Conservation (phyloP, 1,140 invertebrate species). For the Oncopeltus fasciatus region DNA sequence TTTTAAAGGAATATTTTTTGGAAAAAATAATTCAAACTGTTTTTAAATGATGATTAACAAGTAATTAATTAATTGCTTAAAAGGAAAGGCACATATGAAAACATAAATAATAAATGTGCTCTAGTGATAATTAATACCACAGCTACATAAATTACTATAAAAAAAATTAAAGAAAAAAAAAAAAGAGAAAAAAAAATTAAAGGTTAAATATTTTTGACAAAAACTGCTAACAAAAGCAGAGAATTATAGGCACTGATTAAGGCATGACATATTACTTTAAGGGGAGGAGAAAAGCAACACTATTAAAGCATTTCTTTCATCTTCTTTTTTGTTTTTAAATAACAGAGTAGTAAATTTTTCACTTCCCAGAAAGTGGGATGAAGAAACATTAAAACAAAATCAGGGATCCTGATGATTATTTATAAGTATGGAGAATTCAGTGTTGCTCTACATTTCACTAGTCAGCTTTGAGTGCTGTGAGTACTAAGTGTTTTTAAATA, state of each 20-base stretch:
- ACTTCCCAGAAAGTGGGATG: no score
- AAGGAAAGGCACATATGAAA: not conserved
- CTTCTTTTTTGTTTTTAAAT: no score
- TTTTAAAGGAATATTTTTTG: no score
- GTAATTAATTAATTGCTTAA: not conserved
- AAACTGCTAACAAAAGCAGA: not conserved
- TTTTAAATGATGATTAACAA: not conserved
- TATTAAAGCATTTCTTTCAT: no score
- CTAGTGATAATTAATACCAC: not conserved
- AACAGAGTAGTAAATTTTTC: no score
- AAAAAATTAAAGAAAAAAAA: not conserved
- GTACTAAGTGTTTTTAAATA: not conserved
- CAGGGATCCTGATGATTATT: no score
- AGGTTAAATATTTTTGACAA: not conserved
- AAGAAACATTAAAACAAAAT: no score
- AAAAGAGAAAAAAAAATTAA: not conserved
- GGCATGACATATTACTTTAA: conserved; percentile 12
- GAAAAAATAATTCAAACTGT: no score
- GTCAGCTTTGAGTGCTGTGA: not conserved
- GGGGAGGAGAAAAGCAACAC: conserved; percentile 10
- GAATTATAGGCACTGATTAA: conserved; percentile 15
- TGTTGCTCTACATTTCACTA: conserved; percentile 1
- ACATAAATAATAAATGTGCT: no score
- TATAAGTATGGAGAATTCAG: no score
- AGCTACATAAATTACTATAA: not conserved